Evolutionary conservation across 2,797 vertebrate species (phyloP), one percentile per base, ranked within the genome.

Genomic region (Cossypha caffra): DNA sequence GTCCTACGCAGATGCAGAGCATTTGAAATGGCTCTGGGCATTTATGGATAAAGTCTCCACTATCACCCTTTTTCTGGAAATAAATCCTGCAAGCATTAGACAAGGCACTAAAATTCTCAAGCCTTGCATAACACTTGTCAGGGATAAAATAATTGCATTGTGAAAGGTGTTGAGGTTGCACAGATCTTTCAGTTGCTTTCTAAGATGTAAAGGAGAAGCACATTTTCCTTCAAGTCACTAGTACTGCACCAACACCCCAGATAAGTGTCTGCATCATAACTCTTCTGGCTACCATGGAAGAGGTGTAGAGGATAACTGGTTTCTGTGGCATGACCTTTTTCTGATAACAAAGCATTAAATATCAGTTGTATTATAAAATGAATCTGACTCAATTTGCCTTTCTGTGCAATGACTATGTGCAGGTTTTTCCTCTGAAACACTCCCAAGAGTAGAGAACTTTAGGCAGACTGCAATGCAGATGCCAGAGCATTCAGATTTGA

Each of bases 381-480:
- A 51, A 17, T 8, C 11, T 47, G 19, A 63, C 17, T 50, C 4
- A 20, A 9, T 61, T 52, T 61, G 13, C 3, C 9, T 85, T 76
- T 33, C 47, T 2, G 0, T 31, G 18, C 23, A 63, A 55, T 14
- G 10, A n/a, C 13, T 61, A n/a, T 4, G 12, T 38, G 28, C 11
- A 69, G 8, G 1, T 3, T 72, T 66, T 52, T 48, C 28, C 3
- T 40, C 5, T 35, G 16, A 52, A 88, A 66, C 8, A 50, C 16
- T 58, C 5, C 9, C 13, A 37, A 26, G 23, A 59, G 16, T 1
- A 79, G 37, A 71, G 21, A 62, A 15, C 12, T 84, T 59, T 29
- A 72, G 18, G 15, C n/a, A 88, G 50, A 64, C 50, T 80, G 35
- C 61, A 77, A 26, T 48, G 43, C 14, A 59, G 48, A 26, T n/a